Conservation (phyloP, 2,113 vertebrate genomes). For the Phaetusa simplex region DNA sequence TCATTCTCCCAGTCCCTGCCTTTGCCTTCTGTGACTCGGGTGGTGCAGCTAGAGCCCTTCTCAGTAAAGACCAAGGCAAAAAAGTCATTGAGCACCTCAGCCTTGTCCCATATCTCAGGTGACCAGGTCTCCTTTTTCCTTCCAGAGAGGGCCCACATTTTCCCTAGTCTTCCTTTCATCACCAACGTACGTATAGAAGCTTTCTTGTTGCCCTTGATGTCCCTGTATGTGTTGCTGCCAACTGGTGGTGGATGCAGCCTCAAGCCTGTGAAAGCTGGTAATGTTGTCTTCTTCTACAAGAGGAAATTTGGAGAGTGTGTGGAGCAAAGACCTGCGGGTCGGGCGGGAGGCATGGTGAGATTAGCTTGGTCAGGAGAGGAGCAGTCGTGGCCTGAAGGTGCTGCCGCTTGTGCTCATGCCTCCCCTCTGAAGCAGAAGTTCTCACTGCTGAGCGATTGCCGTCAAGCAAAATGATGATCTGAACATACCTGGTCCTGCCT, state of each 20-base stretch:
- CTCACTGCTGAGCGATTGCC: background rate
- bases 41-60: too few species aligned
- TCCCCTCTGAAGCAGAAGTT: background rate
- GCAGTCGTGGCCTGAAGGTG: background rate
- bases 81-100: too few species aligned
- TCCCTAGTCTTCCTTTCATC: too few species aligned
- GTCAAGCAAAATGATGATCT: background rate
- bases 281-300: background rate
- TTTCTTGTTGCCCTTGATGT: too few species aligned
- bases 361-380: background rate
- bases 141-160: too few species aligned
- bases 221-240: background rate
- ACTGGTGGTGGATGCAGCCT: background rate
- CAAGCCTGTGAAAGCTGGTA: background rate
- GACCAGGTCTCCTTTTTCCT: too few species aligned
- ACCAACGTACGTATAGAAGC: too few species aligned
- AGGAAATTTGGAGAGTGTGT: background rate
- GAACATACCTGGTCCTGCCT: background rate
- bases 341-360: accelerated
- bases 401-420: background rate
- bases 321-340: accelerated
- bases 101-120: too few species aligned
- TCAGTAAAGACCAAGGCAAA: too few species aligned
- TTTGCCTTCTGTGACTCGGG: too few species aligned
- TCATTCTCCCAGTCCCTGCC: too few species aligned